These are phyloP conservation scores for Drosophila serrata DNA, from an alignment of 1,140 invertebrate species.

Conservation along the genomic window DNA sequence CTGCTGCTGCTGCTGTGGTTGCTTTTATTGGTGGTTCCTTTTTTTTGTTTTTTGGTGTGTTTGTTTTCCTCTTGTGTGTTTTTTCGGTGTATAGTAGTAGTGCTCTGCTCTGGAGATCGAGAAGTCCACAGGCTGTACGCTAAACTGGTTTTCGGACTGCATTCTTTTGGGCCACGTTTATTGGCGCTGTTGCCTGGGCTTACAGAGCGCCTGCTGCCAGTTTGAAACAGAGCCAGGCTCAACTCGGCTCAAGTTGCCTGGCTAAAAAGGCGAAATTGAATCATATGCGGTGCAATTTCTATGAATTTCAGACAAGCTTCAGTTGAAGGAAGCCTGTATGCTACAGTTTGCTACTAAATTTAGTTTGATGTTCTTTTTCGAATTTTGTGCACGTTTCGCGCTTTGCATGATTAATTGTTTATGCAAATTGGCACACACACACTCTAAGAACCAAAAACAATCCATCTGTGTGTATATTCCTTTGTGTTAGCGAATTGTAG, in stretches of 20 bases:
- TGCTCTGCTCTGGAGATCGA: constrained; percentile 50
- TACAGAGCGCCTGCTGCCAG: constrained; percentile 15
- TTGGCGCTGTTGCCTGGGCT: constrained; percentile 51
- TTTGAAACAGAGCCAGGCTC: background rate
- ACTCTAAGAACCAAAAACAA: background rate
- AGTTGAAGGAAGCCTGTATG: background rate
- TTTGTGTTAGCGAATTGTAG: background rate
- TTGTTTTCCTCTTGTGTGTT: constrained; percentile 33
- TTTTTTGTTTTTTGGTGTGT: constrained; percentile 24
- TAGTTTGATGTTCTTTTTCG: constrained; percentile 61
- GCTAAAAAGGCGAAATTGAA: constrained; percentile 72
- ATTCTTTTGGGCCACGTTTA: constrained; percentile 82
- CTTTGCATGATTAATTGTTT: constrained; percentile 83
- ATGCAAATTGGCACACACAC: constrained; percentile 67
- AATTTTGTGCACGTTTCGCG: constrained; percentile 78
- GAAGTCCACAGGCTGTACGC: constrained; percentile 75
- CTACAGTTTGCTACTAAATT: constrained; percentile 56
- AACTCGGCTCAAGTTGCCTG: constrained; percentile 32
- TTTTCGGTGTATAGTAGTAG: constrained; percentile 37
- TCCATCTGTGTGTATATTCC: constrained; percentile 5
- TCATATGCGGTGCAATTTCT: constrained; percentile 74
- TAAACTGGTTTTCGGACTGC: constrained; percentile 82
- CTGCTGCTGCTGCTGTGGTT: constrained; percentile 22
- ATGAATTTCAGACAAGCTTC: constrained; percentile 54
- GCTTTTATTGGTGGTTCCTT: constrained; percentile 31